These are phyloP conservation scores for Pseudomyrmex gracilis DNA, from an alignment of 1,140 invertebrate genomes.

Conservation along the genomic window DNA sequence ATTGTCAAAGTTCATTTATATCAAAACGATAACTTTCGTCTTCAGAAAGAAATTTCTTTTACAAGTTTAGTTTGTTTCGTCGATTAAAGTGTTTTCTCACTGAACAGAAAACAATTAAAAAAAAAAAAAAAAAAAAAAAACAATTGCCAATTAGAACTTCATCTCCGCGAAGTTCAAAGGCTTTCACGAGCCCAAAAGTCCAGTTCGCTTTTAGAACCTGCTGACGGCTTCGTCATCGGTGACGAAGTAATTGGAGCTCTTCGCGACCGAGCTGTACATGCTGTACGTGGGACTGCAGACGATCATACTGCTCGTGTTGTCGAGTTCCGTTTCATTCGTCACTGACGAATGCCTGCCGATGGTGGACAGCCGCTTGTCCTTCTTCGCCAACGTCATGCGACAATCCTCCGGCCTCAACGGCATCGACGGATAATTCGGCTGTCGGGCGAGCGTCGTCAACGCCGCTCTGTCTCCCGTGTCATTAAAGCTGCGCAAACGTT, in stretches of 20 bases:
- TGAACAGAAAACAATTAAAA: no score
- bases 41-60: no score
- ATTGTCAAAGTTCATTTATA: no score
- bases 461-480: slow-evolving; percentile 82
- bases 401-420: slow-evolving; percentile 82
- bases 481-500: slow-evolving; percentile 81
- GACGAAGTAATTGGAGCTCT: slow-evolving; percentile 81
- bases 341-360: slow-evolving; percentile 78
- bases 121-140: no score
- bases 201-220: slow-evolving; percentile 78
- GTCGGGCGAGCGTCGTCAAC: slow-evolving; percentile 83
- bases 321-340: slow-evolving; percentile 78
- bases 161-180: background rate
- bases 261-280: slow-evolving; percentile 82
- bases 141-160: background rate
- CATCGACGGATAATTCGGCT: slow-evolving; percentile 84
- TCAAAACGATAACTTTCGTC: no score
- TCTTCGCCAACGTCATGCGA: slow-evolving; percentile 80
- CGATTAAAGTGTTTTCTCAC: no score
- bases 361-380: slow-evolving; percentile 76
- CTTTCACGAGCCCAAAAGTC: background rate
- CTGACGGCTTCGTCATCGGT: slow-evolving; percentile 84
- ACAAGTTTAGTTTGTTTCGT: no score
- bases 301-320: slow-evolving; percentile 70
- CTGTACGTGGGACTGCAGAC: slow-evolving; percentile 82